A percentile compares a stretch with the other conserved stretches of the same genome.
These are phyloP conservation scores for Hypsibius dujardini DNA, from an alignment of 1,140 invertebrate genomes.

Conservation along the genomic window DNA sequence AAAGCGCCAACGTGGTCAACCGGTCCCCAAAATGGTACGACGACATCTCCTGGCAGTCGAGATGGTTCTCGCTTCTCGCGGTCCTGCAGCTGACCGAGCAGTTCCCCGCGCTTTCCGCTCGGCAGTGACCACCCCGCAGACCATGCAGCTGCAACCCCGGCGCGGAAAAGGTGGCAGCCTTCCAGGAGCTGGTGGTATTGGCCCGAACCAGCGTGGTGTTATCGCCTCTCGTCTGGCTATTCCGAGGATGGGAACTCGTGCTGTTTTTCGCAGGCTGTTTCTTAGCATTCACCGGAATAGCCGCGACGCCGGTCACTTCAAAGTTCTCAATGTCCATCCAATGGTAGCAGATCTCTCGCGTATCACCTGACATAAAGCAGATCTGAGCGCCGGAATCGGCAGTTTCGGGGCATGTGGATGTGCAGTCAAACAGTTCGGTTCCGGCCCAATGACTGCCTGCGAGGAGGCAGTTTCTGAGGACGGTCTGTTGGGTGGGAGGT, in stretches of 20 bases:
- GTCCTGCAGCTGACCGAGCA: neutral
- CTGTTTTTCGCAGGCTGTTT: too few relatives aligned
- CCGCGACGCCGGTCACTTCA: too few relatives aligned
- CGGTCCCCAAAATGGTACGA: neutral
- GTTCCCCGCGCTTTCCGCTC: neutral
- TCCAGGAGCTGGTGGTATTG: neutral
- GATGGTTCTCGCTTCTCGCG: neutral
- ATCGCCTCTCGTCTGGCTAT: too few relatives aligned
- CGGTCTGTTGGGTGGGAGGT: neutral
- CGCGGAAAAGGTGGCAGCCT: neutral
- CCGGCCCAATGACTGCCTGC: too few relatives aligned
- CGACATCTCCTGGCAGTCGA: neutral
- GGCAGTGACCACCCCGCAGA: neutral
- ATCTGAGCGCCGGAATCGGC: neutral
- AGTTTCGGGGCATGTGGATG: neutral
- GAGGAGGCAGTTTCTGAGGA: too few relatives aligned
- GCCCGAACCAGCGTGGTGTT: neutral
- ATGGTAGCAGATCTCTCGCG: neutral
- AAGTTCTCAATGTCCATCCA: too few relatives aligned
- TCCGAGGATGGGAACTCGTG: too few relatives aligned
- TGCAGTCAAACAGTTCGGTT: neutral
- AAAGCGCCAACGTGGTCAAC: slow-evolving; percentile 7
- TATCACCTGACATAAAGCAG: neutral
- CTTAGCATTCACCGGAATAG: too few relatives aligned
- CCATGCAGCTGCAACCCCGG: neutral